Base-by-base conservation (phyloP, 1,140 invertebrate genomes). In the Atta colombica region DNA sequence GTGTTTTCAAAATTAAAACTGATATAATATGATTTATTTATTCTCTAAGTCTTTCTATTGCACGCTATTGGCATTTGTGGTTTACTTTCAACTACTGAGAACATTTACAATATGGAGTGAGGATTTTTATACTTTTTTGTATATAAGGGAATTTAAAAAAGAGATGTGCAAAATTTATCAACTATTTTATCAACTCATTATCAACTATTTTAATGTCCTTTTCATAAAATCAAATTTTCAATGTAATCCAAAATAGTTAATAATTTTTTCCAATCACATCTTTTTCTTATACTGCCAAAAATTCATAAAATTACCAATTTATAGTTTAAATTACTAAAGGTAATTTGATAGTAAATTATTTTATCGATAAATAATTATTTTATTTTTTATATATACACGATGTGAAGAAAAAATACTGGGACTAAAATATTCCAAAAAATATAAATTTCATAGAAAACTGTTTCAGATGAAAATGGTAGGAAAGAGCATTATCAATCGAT, bases 61-160 rank as follows among this genome's bases (percentile, higher is more conserved):
- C 61, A 87, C 35, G 14, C n/a, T 0, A 3, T 84, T 35, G 86
- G 78, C 25, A 45, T 87, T 53, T 87, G 77, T 39, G 49, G 31
- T 25, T n/a, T 84, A 35, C 3, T 18, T 82, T 84, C 35, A 49
- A 69, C 45, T 82, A 87, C n/a, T 8, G 55, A 2, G n/a, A 74
- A 65, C 60, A 69, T 16, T 21, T 12, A 84, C 81, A 58, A 39
- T 75, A 2, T 87, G 71, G 71, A 61, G 86, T 87, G 66, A 84
- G 58, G 49, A 61, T 28, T 1, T 49, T 74, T 31, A 28, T 3
- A 6, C 28, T 39, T 28, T 18, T 3, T 18, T 3, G 0, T 31
- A 12, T 10, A 14, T 3, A 39, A 0, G 10, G 14, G 7, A 35
- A 8, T 14, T 3, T 16, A 16, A 35, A 0, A 8, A 75, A 75